phyloP scores from a whole-genome alignment of 2,888 invertebrate genomes.

The Apantesis nais region DNA sequence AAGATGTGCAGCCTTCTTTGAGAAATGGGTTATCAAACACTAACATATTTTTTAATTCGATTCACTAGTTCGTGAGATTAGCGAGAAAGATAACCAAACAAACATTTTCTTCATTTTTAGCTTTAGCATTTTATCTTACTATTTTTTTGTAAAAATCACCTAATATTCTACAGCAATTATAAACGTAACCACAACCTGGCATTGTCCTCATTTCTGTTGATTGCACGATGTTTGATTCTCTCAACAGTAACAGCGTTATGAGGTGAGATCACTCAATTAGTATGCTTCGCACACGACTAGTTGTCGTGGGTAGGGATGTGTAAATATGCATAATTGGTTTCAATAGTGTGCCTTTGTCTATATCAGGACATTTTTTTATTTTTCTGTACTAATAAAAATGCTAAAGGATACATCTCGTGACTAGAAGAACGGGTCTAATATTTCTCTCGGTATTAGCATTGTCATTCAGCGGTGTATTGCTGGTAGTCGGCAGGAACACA shows the following conservation, averaged over 20 bases:
- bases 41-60: too few species aligned
- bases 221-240: neutral
- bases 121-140: neutral
- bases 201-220: neutral
- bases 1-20: too few species aligned
- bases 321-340: neutral
- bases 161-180: neutral
- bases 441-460: too few species aligned
- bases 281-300: neutral
- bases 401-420: too few species aligned
- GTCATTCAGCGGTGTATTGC: too few species aligned
- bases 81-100: too few species aligned
- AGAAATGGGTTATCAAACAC: too few species aligned
- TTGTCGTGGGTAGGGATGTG: neutral
- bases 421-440: too few species aligned
- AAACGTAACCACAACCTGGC: neutral
- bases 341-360: neutral
- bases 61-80: too few species aligned
- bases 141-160: neutral
- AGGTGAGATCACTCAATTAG: neutral
- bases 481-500: too few species aligned
- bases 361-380: neutral
- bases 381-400: neutral
- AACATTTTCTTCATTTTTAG: too few species aligned
- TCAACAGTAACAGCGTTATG: neutral